Conservation (phyloP, 1,140 invertebrate species). For the Drosophila mauritiana region DNA sequence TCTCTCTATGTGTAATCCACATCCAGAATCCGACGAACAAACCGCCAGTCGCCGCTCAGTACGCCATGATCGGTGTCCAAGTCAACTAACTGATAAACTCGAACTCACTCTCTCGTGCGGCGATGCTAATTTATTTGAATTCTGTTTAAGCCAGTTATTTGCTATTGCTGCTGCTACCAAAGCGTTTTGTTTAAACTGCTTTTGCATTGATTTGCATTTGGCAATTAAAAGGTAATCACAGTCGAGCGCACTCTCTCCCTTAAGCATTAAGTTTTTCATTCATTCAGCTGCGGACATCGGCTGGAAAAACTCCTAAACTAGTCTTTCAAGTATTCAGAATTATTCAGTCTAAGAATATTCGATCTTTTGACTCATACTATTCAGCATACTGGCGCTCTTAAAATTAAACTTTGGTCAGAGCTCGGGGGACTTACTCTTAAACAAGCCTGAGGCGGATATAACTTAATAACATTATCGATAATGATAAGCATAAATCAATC, state of each 20-base stretch:
- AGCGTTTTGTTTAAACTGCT: conserved; percentile 56
- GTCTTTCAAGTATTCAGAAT: conserved; percentile 47
- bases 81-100: conserved; percentile 48
- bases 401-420: conserved; percentile 5
- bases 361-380: conserved; percentile 6
- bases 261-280: conserved; percentile 38
- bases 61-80: conserved; percentile 45
- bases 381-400: neutral
- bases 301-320: conserved; percentile 25
- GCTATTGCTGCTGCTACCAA: conserved; percentile 38
- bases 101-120: neutral
- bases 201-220: conserved; percentile 24
- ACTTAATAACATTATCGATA: conserved; percentile 4
- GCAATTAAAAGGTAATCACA: conserved; percentile 34
- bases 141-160: conserved; percentile 30
- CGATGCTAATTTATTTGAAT: conserved; percentile 60
- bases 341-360: conserved; percentile 28
- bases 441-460: conserved; percentile 23
- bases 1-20: conserved; percentile 4
- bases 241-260: neutral
- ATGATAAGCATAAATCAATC: conserved; percentile 7
- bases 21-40: conserved; percentile 53
- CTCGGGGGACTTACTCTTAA: conserved; percentile 17
- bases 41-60: conserved; percentile 58
- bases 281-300: conserved; percentile 28